Conservation (phyloP, 1,140 invertebrate genomes). For the Kradibia gibbosae region DNA sequence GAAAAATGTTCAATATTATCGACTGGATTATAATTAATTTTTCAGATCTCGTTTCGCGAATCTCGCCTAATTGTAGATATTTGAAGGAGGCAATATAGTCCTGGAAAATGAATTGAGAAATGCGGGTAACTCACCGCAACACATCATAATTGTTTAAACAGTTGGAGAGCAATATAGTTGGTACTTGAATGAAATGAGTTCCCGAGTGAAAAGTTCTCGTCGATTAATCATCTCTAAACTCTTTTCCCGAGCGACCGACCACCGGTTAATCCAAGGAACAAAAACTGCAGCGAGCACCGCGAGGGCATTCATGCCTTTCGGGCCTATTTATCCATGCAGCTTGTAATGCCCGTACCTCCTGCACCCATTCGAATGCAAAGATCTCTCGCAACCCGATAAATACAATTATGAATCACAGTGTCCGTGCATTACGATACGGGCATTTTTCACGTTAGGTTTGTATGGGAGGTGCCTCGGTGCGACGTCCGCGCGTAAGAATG, state of each 20-base stretch:
- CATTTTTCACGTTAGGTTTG: neutral
- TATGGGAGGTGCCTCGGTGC: neutral
- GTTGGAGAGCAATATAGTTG: too few species aligned
- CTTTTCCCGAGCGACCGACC: too few species aligned
- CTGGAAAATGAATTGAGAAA: neutral
- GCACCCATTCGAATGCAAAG: neutral
- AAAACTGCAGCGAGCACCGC: neutral
- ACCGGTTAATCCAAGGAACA: neutral
- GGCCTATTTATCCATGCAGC: neutral
- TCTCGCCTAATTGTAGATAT: neutral
- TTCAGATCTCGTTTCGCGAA: neutral
- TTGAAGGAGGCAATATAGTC: neutral
- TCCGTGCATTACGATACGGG: neutral
- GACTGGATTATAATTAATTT: slow-evolving; percentile 12
- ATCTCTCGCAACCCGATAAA: neutral
- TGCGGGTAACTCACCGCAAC: too few species aligned
- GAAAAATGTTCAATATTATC: slow-evolving; percentile 18
- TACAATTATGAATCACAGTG: neutral
- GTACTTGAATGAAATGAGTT: too few species aligned
- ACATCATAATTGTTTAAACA: too few species aligned
- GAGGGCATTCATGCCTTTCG: neutral
- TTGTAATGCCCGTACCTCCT: neutral
- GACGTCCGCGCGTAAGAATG: neutral
- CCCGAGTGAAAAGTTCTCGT: too few species aligned
- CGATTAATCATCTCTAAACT: too few species aligned